phyloP scores from a whole-genome alignment of 2,888 invertebrate species.

The Andrena dorsata region DNA sequence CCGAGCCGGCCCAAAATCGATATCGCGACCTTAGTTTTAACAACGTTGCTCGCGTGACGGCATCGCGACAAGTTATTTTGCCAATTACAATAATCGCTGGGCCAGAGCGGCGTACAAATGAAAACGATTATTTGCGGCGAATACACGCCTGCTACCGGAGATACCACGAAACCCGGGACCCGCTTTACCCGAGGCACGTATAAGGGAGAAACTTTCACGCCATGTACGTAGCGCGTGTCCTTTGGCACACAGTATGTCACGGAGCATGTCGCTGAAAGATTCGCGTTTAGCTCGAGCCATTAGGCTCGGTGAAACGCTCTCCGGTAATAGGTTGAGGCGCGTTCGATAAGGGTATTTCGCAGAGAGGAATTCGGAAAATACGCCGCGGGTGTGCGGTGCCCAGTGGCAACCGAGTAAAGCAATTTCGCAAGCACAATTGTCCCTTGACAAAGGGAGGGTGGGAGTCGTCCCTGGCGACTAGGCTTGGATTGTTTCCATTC shows the following conservation, averaged over 20 bases:
- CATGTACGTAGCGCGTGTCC: constrained; percentile 74
- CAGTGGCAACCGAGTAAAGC: neutral
- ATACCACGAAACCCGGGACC: constrained; percentile 26
- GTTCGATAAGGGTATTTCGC: neutral
- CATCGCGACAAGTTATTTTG: neutral
- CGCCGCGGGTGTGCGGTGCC: neutral
- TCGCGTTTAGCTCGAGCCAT: constrained; percentile 50
- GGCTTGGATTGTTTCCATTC: neutral
- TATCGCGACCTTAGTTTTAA: constrained; percentile 29
- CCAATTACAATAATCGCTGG: constrained; percentile 27
- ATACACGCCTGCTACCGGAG: constrained; percentile 3
- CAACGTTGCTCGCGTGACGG: constrained; percentile 18
- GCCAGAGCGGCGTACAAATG: neutral
- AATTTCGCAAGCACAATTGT: constrained; percentile 12
- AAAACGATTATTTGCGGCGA: constrained; percentile 20
- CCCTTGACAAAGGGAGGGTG: constrained; percentile 11
- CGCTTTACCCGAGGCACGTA: constrained; percentile 29
- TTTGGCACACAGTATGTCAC: constrained; percentile 52
- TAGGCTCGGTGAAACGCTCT: constrained; percentile 38
- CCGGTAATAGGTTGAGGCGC: constrained; percentile 29
- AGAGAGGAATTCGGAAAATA: neutral
- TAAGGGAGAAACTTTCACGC: constrained; percentile 81
- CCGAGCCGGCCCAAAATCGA: constrained; percentile 16
- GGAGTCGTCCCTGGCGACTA: neutral
- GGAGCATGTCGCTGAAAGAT: constrained; percentile 39